phyloP scores from a whole-genome alignment of 2,797 vertebrate species.

The Eulemur rubriventer region DNA sequence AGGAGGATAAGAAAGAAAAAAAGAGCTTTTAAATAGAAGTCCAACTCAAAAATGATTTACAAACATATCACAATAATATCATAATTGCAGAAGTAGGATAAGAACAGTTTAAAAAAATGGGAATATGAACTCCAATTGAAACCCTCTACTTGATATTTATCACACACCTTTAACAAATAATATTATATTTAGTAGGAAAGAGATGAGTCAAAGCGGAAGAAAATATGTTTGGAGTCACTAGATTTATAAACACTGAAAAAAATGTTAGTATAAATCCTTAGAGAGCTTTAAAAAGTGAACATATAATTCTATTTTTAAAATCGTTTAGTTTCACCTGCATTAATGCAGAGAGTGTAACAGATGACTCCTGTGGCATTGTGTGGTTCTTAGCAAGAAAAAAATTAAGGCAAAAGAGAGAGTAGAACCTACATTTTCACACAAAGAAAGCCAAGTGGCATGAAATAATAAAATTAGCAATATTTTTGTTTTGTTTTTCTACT shows the following conservation, averaged over 20 bases:
- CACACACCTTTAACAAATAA: neutral
- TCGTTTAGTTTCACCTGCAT: neutral
- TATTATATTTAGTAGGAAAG: neutral
- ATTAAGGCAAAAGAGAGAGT: neutral
- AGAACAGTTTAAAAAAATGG: neutral
- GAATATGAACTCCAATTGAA: neutral
- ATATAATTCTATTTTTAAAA: neutral
- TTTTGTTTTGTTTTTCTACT: neutral
- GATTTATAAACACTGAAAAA: neutral
- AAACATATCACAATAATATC: neutral
- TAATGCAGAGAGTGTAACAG: neutral
- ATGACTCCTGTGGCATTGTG: fast-evolving
- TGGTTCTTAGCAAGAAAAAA: neutral
- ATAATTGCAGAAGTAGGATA: neutral
- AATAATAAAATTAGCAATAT: neutral
- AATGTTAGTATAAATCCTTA: neutral
- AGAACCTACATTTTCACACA: neutral
- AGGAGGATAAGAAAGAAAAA: neutral
- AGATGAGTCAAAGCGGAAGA: neutral
- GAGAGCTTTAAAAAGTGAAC: neutral
- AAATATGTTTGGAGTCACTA: neutral
- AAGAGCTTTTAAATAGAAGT: neutral
- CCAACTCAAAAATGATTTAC: neutral
- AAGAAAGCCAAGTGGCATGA: neutral
- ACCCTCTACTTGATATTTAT: neutral